These are phyloP conservation scores for Heliconius cydno DNA, from an alignment of 2,888 invertebrate genomes.

Conservation along the genomic window DNA sequence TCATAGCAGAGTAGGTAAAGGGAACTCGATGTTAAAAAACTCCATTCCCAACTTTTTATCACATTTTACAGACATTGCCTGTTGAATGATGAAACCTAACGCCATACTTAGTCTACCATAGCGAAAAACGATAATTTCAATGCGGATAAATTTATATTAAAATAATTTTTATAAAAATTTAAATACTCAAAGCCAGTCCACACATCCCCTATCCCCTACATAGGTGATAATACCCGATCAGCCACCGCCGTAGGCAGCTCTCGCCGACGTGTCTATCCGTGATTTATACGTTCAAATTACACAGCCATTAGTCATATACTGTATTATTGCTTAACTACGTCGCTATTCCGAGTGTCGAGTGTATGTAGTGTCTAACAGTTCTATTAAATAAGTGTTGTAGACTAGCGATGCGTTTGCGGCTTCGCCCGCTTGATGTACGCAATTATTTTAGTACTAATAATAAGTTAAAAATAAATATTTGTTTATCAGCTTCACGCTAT, in stretches of 20 bases:
- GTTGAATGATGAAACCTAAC: no score
- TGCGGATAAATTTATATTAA: no score
- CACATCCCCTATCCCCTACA: slow-evolving; percentile 51
- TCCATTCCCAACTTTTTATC: no score
- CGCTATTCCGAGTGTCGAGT: slow-evolving; percentile 5
- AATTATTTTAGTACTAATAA: no score
- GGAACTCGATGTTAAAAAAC: no score
- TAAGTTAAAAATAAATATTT: no score
- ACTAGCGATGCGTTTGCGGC: neutral
- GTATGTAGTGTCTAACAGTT: neutral
- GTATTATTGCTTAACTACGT: slow-evolving; percentile 28
- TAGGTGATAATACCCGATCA: slow-evolving; percentile 77
- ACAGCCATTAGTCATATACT: slow-evolving; percentile 45
- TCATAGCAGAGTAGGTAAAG: no score
- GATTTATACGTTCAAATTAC: slow-evolving; percentile 62
- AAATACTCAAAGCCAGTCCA: slow-evolving; percentile 50
- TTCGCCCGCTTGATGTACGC: no score
- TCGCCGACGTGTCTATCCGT: slow-evolving; percentile 54
- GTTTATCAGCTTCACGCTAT: neutral
- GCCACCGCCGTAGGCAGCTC: slow-evolving; percentile 64
- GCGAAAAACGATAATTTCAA: no score
- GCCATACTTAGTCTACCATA: no score
- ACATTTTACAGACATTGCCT: no score
- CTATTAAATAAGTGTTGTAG: slow-evolving; percentile 4
- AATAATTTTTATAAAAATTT: no score